Base-by-base conservation (phyloP, 2,797 vertebrate species). In the Intellagama lesueurii region DNA sequence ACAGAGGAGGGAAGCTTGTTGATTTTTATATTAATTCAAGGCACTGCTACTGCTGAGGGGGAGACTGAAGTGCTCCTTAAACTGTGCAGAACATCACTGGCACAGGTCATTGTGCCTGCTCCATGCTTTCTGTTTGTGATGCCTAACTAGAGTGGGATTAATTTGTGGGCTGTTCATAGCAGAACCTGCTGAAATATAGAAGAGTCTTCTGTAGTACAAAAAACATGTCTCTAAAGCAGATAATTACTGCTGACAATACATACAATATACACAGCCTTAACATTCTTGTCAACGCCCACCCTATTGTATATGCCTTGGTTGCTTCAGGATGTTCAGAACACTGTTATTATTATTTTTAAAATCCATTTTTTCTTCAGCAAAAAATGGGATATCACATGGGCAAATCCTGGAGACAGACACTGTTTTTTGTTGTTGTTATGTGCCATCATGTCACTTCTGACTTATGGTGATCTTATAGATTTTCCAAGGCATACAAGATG, bases 11-110 rank as follows among this genome's bases (percentile, higher is more conserved):
- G 44, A 47, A 77, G 24, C 26, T 40, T 60, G 32, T 82, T 91
- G 80, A 87, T 88, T 44, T 77, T 86, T 86, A 75, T 82, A 66
- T 52, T 76, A 88, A 84, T 83, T 60, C 32, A 84, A 78, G 47
- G 60, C 44, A 66, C 22, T 24, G 44, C 16, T 77, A 6, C 73
- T 40, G 35, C 77, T 88, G n/a, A 69, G 64, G 49, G 5, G 24
- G 49, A 70, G 70, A 70, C 26, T 56, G 44, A 56, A 84, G 8
- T 87, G 47, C 44, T 87, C 22, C 40, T 68, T 87, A 64, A 79
- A 70, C 44, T 87, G 66, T 81, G 47, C 22, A 81, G 47, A 68
- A 22, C 72, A 85, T 16, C 66, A 11, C 47, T 52, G 66, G 28
- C 24, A 70, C 26, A 32, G 49, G 47, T 7, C 56, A 77, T 56